Base-by-base conservation (phyloP, 2,113 vertebrate species). In the Neofelis nebulosa region DNA sequence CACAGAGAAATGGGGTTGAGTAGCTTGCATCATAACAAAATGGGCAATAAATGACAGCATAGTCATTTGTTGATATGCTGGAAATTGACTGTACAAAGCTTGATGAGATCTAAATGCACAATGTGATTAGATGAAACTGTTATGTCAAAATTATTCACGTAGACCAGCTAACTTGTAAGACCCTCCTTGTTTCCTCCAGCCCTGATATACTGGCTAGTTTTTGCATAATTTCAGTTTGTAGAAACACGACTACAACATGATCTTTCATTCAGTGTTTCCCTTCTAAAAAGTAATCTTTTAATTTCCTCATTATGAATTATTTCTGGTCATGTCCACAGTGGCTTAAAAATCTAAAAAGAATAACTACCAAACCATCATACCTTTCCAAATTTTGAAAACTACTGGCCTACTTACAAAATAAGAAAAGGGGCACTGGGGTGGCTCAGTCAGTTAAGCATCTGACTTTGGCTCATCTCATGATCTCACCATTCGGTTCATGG, bases 121-220 rank as follows among this genome's bases (percentile, higher is more conserved):
- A 33, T 52, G 45, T 86, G 74, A 95, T 86, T 79, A 94, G 83
- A 86, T 63, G 36, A 86, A 89, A 95, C 27, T 38, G 21, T 81
- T 73, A 92, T 38, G 18, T 97, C 71, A 92, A 76, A 91, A 91
- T 61, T 86, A 91, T 82, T 95, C 31, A 4, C 65, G 82, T 66
- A 93, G 94, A 89, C 52, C 38, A 94, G 73, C 25, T 92, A 76
- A 78, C 25, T 61, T 50, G 55, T 65, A 84, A 89, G 61, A 31
- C 7, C 25, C 41, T 27, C 27, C 29, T 7, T 50, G 94, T 73
- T 76, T 25, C 27, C 5, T 25, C 50, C 38, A 86, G 74, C 19
- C 82, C 50, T 83, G 63, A 57, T 16, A 19, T 21, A 83, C 16
- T 52, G 41, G 21, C 76, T 89, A 52, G 57, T 48, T 61, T 78